A percentile compares a stretch with the other conserved stretches of the same genome.
Conservation (phyloP, 2,113 vertebrate genomes). For the Cacatua alba region DNA sequence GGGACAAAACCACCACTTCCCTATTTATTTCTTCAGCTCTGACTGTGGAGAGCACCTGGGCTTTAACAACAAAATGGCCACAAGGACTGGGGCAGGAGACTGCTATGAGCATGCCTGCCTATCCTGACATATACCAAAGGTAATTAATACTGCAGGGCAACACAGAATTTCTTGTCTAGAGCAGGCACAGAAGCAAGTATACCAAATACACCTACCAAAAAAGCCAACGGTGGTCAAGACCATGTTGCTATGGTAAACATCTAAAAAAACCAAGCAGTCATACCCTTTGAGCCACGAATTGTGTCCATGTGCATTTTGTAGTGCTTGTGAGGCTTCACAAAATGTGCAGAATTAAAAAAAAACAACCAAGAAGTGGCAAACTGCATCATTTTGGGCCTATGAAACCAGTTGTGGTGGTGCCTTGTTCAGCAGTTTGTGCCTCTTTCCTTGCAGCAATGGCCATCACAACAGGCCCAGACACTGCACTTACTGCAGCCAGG, state of each 20-base stretch:
- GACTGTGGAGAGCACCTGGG: not conserved
- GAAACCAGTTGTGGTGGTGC: not conserved
- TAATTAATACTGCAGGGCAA: not conserved
- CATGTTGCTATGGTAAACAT: not conserved
- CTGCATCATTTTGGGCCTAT: not conserved
- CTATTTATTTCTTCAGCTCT: not conserved
- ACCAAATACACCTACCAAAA: not conserved
- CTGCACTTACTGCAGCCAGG: not conserved
- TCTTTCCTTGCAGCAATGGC: not conserved
- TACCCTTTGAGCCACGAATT: not conserved
- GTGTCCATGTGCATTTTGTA: not conserved
- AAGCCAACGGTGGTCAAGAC: not conserved
- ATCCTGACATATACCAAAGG: not conserved
- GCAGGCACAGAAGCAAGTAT: not conserved
- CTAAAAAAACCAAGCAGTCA: not conserved
- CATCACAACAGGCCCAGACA: not conserved
- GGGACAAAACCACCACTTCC: not conserved
- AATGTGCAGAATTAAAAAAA: not conserved
- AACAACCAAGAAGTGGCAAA: not conserved
- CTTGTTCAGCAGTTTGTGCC: accelerated
- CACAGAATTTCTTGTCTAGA: not conserved
- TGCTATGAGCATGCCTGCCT: not conserved
- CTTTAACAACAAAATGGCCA: not conserved
- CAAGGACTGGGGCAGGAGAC: not conserved
- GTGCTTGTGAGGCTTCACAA: not conserved